A percentile compares a stretch with the other conserved stretches of the same genome.
phyloP scores from a whole-genome alignment of 2,113 vertebrate species.

The Entomyzon cyanotis region DNA sequence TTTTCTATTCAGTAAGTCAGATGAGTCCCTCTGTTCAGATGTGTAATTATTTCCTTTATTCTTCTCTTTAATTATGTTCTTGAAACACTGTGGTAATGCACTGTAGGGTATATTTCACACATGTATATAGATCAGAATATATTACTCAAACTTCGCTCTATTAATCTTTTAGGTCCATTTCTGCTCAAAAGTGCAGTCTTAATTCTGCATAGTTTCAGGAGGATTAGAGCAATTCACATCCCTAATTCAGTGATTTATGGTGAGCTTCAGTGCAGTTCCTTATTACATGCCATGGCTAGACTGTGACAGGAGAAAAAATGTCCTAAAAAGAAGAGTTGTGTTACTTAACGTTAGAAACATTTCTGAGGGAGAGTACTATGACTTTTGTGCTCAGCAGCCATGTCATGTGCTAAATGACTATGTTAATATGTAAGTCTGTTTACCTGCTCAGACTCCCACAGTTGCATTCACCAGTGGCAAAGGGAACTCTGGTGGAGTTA shows the following conservation, averaged over 20 bases:
- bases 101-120: background rate
- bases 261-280: background rate
- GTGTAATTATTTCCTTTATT: constrained; percentile 40
- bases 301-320: background rate
- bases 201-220: background rate
- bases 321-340: background rate
- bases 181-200: background rate
- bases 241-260: background rate
- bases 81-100: background rate
- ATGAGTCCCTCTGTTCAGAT: constrained; percentile 20
- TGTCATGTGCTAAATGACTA: constrained; percentile 2
- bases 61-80: constrained; percentile 31
- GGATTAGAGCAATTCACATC: background rate
- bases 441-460: constrained; percentile 51
- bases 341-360: background rate
- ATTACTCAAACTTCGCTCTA: background rate
- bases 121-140: background rate
- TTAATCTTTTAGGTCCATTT: background rate
- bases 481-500: background rate
- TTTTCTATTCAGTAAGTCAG: constrained; percentile 27
- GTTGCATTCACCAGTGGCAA: background rate
- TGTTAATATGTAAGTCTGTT: constrained; percentile 16
- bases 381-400: background rate
- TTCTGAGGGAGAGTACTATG: background rate
- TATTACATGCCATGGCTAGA: background rate